phyloP scores from a whole-genome alignment of 2,113 vertebrate species.

The Paramisgurnus dabryanus region DNA sequence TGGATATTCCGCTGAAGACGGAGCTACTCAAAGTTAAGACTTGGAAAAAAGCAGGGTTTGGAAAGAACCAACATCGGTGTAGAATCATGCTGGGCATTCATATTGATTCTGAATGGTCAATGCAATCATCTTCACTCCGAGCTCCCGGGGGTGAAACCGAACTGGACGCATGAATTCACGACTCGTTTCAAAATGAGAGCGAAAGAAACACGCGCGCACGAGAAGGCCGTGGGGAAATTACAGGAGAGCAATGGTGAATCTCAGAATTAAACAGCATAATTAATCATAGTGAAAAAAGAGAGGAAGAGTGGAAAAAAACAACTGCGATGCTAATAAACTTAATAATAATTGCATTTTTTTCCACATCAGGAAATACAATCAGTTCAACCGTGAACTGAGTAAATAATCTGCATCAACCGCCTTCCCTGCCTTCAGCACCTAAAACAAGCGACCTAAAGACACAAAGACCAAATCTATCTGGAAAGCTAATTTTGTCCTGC shows the following conservation, averaged over 20 bases:
- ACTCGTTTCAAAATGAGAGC: constrained; percentile 74
- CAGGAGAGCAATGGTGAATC: constrained; percentile 74
- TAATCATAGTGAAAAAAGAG: constrained; percentile 67
- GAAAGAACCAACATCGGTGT: constrained; percentile 20
- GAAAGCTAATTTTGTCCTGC: constrained; percentile 14
- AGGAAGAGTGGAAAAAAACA: constrained; percentile 68
- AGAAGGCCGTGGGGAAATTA: constrained; percentile 80
- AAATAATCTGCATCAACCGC: constrained; percentile 60
- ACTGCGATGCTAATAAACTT: constrained; percentile 76
- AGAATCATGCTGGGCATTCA: constrained; percentile 49
- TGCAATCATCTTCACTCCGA: constrained; percentile 65
- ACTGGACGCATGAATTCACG: constrained; percentile 68
- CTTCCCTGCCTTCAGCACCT: constrained; percentile 58
- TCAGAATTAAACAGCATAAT: constrained; percentile 82
- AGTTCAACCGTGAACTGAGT: constrained; percentile 65
- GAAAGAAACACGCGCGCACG: constrained; percentile 62
- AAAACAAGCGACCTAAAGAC: constrained; percentile 62
- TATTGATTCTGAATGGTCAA: constrained; percentile 53
- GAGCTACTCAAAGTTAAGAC: constrained; percentile 48
- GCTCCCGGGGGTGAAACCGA: constrained; percentile 65
- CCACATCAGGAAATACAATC: constrained; percentile 75
- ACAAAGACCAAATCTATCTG: neutral
- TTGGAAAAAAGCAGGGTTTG: constrained; percentile 31
- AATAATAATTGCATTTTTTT: constrained; percentile 77
- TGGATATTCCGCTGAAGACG: constrained; percentile 52